A percentile compares a stretch with the other conserved stretches of the same genome.
These are phyloP conservation scores for Patella ulyssiponensis DNA, from an alignment of 2,888 invertebrate species.

Conservation along the genomic window DNA sequence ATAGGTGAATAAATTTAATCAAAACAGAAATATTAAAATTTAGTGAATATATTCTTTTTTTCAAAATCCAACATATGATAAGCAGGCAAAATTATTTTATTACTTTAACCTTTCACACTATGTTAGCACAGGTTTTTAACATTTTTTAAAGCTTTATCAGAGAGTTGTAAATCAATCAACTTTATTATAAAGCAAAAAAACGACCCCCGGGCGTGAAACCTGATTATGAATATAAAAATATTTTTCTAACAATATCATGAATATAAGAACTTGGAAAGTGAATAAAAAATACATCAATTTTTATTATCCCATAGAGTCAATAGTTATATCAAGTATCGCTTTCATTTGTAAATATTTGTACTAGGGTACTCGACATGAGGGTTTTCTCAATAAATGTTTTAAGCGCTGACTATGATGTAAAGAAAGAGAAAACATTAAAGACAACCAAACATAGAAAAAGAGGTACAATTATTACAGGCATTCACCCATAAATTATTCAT, in stretches of 20 bases:
- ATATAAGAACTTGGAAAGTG: neutral
- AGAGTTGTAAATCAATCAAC: no score
- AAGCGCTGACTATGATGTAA: neutral
- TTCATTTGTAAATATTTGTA: conserved; percentile 3
- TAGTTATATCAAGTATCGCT: neutral
- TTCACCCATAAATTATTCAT: conserved; percentile 9
- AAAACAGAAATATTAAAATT: no score
- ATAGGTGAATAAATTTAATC: no score
- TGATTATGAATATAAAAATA: neutral
- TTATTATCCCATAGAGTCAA: neutral
- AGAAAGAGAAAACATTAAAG: neutral
- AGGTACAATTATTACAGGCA: conserved; percentile 3
- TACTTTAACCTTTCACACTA: no score
- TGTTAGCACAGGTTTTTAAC: no score
- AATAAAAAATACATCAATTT: conserved; percentile 11
- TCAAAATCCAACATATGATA: no score
- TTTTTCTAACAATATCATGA: conserved; percentile 1
- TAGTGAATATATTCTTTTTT: no score
- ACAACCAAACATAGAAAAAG: neutral
- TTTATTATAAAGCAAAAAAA: no score
- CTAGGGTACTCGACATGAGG: conserved; percentile 1
- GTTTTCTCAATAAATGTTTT: neutral
- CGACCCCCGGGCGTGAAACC: no score
- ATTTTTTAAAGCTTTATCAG: no score
- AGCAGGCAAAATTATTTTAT: no score